These are phyloP conservation scores for Agrotis exclamationis DNA, from an alignment of 2,888 invertebrate genomes.

Conservation along the genomic window DNA sequence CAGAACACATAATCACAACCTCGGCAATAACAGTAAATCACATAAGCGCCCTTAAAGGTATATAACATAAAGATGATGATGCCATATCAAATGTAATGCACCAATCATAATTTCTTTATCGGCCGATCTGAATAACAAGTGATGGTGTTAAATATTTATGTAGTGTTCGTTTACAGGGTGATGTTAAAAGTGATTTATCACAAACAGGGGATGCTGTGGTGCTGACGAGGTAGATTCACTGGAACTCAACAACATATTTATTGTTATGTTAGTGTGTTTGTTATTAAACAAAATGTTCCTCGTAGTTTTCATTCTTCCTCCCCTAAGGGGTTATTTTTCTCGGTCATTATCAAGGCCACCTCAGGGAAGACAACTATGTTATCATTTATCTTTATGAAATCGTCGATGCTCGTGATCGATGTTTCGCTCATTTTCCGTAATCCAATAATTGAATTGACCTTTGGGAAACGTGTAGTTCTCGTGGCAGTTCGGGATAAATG, in stretches of 20 bases:
- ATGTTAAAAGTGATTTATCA: constrained; percentile 61
- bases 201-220: constrained; percentile 35
- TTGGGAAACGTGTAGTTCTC: background rate
- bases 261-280: background rate
- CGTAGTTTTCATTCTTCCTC: background rate
- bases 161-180: constrained; percentile 53
- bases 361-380: background rate
- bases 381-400: constrained; percentile 6
- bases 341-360: constrained; percentile 2
- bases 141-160: constrained; percentile 81
- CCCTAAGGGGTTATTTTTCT: background rate
- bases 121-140: constrained; percentile 75
- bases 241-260: constrained; percentile 15
- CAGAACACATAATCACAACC: constrained; percentile 70
- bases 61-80: constrained; percentile 73
- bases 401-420: background rate
- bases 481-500: background rate
- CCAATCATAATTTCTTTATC: constrained; percentile 83
- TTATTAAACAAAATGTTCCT: constrained; percentile 7
- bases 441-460: background rate
- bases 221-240: constrained; percentile 31
- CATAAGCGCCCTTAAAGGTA: constrained; percentile 72
- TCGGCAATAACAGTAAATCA: constrained; percentile 73
- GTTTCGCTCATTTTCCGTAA: background rate
- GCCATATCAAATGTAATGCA: constrained; percentile 75